These are phyloP conservation scores for Lordiphosa fenestrarum DNA, from an alignment of 2,888 invertebrate genomes.

Conservation along the genomic window DNA sequence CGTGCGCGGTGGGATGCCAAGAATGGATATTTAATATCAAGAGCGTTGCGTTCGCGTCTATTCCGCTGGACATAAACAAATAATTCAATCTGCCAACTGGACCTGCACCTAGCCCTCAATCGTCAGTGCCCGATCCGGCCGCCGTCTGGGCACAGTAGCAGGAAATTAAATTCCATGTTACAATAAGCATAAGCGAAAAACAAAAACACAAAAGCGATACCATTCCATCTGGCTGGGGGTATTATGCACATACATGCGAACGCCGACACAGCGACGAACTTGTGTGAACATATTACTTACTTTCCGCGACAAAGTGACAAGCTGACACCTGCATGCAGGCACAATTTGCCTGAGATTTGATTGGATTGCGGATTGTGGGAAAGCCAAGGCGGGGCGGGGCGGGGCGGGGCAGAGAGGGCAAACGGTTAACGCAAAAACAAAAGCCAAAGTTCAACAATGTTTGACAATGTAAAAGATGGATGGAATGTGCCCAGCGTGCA, in stretches of 20 bases:
- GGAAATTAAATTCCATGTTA: constrained; percentile 59
- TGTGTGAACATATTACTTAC: not conserved
- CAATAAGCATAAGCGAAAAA: constrained; percentile 30
- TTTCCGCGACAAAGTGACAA: constrained; percentile 4
- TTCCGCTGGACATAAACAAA: constrained; percentile 21
- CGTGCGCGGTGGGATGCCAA: not conserved
- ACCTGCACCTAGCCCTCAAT: constrained; percentile 14
- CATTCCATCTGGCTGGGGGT: too few relatives aligned
- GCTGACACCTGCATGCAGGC: constrained; percentile 22
- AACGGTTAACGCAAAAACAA: too few relatives aligned
- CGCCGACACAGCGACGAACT: not conserved
- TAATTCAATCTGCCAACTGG: constrained; percentile 21
- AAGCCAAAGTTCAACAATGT: constrained; percentile 34
- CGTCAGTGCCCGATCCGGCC: not conserved
- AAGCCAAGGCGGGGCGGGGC: constrained; percentile 2
- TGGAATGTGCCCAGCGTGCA: not conserved
- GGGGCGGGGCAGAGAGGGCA: too few relatives aligned
- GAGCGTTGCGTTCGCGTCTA: not conserved
- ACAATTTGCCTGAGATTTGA: constrained; percentile 15
- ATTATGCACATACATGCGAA: not conserved
- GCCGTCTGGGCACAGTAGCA: too few relatives aligned
- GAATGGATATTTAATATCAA: not conserved
- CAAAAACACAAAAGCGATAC: not conserved
- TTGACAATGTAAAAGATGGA: not conserved
- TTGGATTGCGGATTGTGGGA: constrained; percentile 16